These are phyloP conservation scores for Gorsachius goisagi DNA, from an alignment of 2,113 vertebrate species.

Conservation along the genomic window DNA sequence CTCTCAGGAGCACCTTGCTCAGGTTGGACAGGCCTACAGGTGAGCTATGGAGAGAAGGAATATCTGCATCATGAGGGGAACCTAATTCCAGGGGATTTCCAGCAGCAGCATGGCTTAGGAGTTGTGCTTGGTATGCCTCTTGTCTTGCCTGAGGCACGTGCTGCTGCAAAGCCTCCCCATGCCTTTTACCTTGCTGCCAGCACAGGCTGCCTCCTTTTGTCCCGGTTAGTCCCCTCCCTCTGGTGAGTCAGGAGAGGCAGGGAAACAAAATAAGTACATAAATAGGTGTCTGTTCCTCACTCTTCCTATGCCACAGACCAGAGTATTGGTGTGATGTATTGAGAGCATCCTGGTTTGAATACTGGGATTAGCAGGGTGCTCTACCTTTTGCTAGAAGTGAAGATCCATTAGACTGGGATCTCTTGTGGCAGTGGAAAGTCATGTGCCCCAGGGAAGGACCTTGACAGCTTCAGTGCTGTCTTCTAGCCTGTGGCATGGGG, in stretches of 20 bases:
- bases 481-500: fast-evolving
- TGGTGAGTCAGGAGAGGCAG: background rate
- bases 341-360: background rate
- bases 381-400: background rate
- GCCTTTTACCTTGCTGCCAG: background rate
- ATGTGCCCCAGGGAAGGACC: background rate
- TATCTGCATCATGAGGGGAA: background rate
- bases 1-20: background rate
- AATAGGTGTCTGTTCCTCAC: background rate
- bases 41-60: background rate
- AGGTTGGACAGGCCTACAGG: background rate
- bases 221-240: background rate
- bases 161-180: background rate
- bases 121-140: background rate
- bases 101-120: background rate
- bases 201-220: background rate
- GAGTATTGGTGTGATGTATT: fast-evolving
- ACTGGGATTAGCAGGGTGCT: background rate
- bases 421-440: background rate
- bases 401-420: background rate
- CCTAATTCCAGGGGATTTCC: background rate
- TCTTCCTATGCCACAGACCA: background rate
- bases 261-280: background rate
- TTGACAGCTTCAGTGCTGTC: background rate
- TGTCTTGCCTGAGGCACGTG: background rate